These are phyloP conservation scores for Pelvicachromis taeniatus DNA, from an alignment of 2,113 vertebrate species.

Conservation along the genomic window DNA sequence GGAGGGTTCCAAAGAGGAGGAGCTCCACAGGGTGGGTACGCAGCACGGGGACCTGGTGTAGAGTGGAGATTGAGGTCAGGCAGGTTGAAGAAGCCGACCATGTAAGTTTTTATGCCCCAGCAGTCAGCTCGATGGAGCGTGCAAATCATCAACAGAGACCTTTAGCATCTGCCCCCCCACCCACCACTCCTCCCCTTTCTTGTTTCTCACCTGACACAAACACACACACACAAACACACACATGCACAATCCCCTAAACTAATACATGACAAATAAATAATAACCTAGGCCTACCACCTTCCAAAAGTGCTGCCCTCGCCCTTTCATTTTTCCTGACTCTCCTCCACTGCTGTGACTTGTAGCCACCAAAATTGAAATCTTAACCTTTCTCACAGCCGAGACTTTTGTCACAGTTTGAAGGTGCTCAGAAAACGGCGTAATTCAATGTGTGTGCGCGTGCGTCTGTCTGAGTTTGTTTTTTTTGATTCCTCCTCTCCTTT, in stretches of 20 bases:
- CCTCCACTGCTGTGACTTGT: conserved; percentile 30
- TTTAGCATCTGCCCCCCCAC: conserved; percentile 59
- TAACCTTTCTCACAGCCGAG: conserved; percentile 73
- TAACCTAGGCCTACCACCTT: conserved; percentile 14
- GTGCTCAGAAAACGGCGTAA: conserved; percentile 3
- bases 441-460: not conserved
- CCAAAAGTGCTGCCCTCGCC: conserved; percentile 6
- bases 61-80: conserved; percentile 77
- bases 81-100: conserved; percentile 70
- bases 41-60: conserved; percentile 62
- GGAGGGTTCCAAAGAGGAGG: conserved; percentile 30
- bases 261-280: conserved; percentile 63
- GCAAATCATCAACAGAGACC: conserved; percentile 78
- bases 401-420: conserved; percentile 64
- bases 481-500: conserved; percentile 20
- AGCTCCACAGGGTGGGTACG: conserved; percentile 50
- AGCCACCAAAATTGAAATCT: conserved; percentile 55
- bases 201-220: conserved; percentile 36
- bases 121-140: conserved; percentile 68
- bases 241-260: conserved; percentile 14
- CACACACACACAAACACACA: not conserved
- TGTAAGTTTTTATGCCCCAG: conserved; percentile 71
- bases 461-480: conserved; percentile 28
- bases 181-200: conserved; percentile 32
- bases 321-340: conserved; percentile 16